phyloP scores from a whole-genome alignment of 2,797 vertebrate genomes.

The Hapalemur alaotrensis region DNA sequence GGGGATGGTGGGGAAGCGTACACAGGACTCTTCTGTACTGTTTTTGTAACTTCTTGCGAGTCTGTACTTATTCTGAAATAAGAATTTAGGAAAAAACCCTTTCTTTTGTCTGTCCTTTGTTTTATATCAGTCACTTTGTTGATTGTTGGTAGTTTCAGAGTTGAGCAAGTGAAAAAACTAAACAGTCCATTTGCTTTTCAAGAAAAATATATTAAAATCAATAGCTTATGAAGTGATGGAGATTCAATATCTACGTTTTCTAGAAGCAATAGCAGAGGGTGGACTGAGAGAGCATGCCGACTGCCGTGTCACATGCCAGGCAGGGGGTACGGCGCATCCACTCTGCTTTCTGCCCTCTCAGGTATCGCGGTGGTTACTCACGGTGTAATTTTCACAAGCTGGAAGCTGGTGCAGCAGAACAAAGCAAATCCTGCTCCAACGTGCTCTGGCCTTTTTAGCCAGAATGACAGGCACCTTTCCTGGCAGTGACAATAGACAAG shows the following conservation, averaged over 20 bases:
- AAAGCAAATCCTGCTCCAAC: neutral
- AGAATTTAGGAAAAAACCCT: neutral
- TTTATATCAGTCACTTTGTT: neutral
- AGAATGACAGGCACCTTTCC: neutral
- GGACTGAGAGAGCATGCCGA: neutral
- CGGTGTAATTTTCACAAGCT: neutral
- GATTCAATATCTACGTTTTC: neutral
- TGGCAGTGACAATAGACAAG: neutral
- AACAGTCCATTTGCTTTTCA: neutral
- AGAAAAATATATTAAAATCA: neutral
- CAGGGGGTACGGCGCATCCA: accelerated
- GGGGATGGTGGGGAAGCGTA: neutral
- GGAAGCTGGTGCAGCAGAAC: neutral
- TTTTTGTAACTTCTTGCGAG: neutral
- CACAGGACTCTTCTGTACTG: neutral
- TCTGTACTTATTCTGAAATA: neutral
- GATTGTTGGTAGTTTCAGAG: neutral
- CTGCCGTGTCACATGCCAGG: neutral
- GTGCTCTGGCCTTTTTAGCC: neutral
- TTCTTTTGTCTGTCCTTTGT: neutral
- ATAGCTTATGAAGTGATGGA: neutral
- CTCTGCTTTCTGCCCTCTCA: neutral
- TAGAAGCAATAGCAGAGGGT: neutral
- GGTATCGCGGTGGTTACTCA: neutral
- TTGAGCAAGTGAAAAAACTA: neutral